These are phyloP conservation scores for Tapera naevia DNA, from an alignment of 2,797 vertebrate genomes.

Conservation along the genomic window DNA sequence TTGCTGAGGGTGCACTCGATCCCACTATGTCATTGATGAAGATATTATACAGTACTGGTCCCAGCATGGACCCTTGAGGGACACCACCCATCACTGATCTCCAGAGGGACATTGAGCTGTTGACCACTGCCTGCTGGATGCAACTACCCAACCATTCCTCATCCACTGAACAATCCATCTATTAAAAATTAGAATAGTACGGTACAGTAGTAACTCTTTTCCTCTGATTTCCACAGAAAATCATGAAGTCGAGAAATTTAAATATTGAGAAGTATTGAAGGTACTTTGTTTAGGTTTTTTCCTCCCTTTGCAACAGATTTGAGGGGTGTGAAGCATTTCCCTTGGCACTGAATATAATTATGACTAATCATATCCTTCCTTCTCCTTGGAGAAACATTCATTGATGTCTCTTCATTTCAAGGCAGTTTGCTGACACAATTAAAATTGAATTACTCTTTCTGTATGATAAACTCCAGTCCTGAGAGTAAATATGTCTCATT, in stretches of 20 bases:
- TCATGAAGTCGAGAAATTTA: slow-evolving; percentile 20
- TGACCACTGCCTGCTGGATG: not conserved
- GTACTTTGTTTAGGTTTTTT: not conserved
- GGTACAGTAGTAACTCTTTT: not conserved
- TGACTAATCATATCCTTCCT: slow-evolving; percentile 72
- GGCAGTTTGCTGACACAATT: slow-evolving; percentile 72
- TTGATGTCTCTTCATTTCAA: slow-evolving; percentile 72
- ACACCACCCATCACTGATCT: not conserved
- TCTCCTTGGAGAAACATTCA: slow-evolving; percentile 69
- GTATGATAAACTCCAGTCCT: slow-evolving; percentile 70
- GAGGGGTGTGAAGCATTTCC: slow-evolving; percentile 56
- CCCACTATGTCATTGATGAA: not conserved
- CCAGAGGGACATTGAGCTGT: rapidly evolving
- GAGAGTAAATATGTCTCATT: slow-evolving; percentile 69
- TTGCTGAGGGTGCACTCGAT: not conserved
- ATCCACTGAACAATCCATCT: not conserved
- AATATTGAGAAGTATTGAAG: not conserved
- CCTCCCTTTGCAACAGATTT: slow-evolving; percentile 39
- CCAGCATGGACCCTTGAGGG: rapidly evolving
- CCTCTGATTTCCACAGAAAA: slow-evolving; percentile 18
- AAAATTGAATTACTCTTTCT: slow-evolving; percentile 77
- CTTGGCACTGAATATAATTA: slow-evolving; percentile 68
- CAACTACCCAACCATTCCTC: not conserved
- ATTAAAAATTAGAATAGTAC: not conserved
- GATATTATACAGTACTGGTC: not conserved